Evolutionary conservation across 2,888 invertebrate genomes (phyloP).

Genomic region (Zelleria hepariella): DNA sequence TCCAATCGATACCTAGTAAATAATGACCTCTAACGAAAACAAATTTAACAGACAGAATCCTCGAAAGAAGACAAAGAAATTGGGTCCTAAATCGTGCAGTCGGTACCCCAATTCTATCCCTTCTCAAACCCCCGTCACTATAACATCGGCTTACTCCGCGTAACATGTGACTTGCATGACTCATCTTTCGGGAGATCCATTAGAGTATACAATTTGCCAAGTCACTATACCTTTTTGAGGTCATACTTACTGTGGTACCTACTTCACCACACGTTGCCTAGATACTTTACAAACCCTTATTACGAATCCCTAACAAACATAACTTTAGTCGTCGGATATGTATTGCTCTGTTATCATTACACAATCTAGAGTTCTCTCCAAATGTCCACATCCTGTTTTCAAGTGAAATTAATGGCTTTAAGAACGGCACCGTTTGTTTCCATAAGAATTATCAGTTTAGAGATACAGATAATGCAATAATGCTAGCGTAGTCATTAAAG

Average conservation of each 20-base stretch:
- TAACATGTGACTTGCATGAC: constrained; percentile 51
- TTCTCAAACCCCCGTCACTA: constrained; percentile 26
- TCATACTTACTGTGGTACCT: constrained; percentile 16
- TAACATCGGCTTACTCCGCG: constrained; percentile 39
- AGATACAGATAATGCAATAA: constrained; percentile 6
- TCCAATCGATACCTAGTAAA: too few species aligned
- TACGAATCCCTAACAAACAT: too few species aligned
- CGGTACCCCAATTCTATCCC: constrained; percentile 23
- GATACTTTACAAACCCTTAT: too few species aligned
- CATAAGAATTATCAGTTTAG: constrained; percentile 12
- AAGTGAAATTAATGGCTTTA: constrained; percentile 54
- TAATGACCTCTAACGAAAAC: not conserved
- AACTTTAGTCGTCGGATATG: not conserved
- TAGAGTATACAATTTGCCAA: constrained; percentile 53
- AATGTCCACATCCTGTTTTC: constrained; percentile 41
- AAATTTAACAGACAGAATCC: not conserved
- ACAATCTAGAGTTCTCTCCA: constrained; percentile 25
- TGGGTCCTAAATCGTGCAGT: not conserved
- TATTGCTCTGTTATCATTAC: constrained; percentile 24
- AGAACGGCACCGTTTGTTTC: constrained; percentile 22
- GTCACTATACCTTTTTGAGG: constrained; percentile 56
- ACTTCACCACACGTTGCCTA: constrained; percentile 21
- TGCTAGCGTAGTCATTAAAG: constrained; percentile 35
- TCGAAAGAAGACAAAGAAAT: not conserved
- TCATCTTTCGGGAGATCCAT: constrained; percentile 58